Percentiles rank a stretch among this genome's conserved stretches.
phyloP scores from a whole-genome alignment of 2,113 vertebrate species.

The Psophia crepitans region DNA sequence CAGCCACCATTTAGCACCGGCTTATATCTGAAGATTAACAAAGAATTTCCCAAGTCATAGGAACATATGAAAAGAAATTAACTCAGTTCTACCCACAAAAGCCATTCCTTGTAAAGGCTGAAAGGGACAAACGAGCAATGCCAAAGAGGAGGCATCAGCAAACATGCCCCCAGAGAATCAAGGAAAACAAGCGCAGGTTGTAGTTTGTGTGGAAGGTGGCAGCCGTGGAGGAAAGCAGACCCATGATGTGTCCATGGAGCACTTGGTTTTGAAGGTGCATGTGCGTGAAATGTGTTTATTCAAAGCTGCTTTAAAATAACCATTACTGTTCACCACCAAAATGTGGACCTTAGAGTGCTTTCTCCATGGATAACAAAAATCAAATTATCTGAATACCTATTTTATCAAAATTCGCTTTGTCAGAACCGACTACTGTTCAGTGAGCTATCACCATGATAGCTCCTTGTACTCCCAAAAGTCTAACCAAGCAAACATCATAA shows the following conservation, averaged over 20 bases:
- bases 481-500: not conserved
- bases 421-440: not conserved
- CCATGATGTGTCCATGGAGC: not conserved
- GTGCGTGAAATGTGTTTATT: not conserved
- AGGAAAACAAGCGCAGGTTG: not conserved
- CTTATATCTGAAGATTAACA: not conserved
- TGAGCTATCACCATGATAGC: not conserved
- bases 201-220: not conserved
- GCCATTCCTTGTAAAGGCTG: not conserved
- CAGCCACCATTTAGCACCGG: not conserved
- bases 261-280: not conserved
- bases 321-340: not conserved
- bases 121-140: not conserved
- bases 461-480: not conserved
- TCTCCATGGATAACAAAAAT: not conserved
- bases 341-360: not conserved
- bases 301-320: not conserved
- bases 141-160: not conserved
- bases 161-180: not conserved
- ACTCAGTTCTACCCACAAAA: not conserved
- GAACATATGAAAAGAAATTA: not conserved
- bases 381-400: not conserved
- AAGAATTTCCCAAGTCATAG: not conserved
- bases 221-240: not conserved
- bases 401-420: not conserved